A percentile compares a stretch with the other conserved stretches of the same genome.
Conservation (phyloP, 2,888 invertebrate species). For the Sialis lutaria region DNA sequence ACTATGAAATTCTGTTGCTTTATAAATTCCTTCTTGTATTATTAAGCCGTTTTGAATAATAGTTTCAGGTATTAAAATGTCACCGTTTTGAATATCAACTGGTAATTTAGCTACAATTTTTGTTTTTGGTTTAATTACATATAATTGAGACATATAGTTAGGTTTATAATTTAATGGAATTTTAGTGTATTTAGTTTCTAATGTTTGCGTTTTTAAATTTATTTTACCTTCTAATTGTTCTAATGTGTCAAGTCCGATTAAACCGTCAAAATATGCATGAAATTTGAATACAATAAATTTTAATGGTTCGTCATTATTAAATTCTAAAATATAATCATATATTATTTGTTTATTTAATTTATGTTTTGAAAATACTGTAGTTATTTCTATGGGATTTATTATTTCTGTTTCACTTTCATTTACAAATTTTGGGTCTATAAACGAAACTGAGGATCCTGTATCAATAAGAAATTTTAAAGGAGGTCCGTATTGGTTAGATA, state of each 20-base stretch:
- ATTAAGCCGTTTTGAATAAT: neutral
- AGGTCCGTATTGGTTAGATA: neutral
- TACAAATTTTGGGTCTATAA: neutral
- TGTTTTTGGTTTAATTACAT: neutral
- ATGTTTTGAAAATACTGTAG: neutral
- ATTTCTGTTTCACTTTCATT: neutral
- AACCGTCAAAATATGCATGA: constrained; percentile 2
- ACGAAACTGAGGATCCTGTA: neutral
- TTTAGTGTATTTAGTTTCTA: neutral
- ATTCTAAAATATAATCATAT: neutral
- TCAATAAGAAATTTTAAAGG: neutral
- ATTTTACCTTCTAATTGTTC: neutral
- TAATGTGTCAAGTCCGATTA: neutral
- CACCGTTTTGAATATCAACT: neutral
- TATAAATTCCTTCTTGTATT: neutral
- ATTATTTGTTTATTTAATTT: neutral
- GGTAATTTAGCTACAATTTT: neutral
- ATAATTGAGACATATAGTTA: neutral
- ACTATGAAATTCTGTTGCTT: neutral
- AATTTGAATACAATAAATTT: neutral
- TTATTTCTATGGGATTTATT: neutral
- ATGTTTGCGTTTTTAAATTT: neutral
- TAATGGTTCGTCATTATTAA: neutral
- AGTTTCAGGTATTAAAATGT: neutral
- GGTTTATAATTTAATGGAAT: neutral